phyloP scores from a whole-genome alignment of 2,888 invertebrate genomes.

The Odontocerum albicorne region DNA sequence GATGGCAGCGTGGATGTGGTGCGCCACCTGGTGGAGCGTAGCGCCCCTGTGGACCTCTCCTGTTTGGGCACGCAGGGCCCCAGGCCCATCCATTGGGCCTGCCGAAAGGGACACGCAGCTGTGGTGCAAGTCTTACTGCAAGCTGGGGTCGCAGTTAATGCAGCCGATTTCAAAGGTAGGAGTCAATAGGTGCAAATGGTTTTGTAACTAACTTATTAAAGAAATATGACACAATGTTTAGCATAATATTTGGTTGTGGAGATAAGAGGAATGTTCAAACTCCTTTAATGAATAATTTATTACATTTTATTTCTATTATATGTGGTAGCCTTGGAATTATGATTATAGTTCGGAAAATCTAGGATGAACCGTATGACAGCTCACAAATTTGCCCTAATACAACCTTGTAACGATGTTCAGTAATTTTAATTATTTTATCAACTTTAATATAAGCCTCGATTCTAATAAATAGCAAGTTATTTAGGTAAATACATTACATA shows the following conservation, averaged over 20 bases:
- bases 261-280: neutral
- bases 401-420: too few species aligned
- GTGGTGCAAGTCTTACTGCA: conserved; percentile 78
- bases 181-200: neutral
- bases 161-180: conserved; percentile 81
- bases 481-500: too few species aligned
- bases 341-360: too few species aligned
- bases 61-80: conserved; percentile 89
- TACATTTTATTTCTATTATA: neutral
- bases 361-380: too few species aligned
- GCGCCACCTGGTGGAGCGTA: conserved; percentile 81
- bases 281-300: neutral
- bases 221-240: neutral
- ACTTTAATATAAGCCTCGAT: too few species aligned
- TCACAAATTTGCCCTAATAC: too few species aligned
- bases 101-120: conserved; percentile 88
- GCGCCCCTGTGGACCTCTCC: conserved; percentile 82
- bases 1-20: conserved; percentile 90
- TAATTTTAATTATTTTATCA: too few species aligned
- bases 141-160: conserved; percentile 86
- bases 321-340: too few species aligned
- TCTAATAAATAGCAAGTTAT: too few species aligned
- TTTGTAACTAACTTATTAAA: neutral
- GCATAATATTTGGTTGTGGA: neutral
- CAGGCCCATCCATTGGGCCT: conserved; percentile 92